Base-by-base conservation (phyloP, 2,888 invertebrate genomes). In the Peribatodes rhomboidaria region DNA sequence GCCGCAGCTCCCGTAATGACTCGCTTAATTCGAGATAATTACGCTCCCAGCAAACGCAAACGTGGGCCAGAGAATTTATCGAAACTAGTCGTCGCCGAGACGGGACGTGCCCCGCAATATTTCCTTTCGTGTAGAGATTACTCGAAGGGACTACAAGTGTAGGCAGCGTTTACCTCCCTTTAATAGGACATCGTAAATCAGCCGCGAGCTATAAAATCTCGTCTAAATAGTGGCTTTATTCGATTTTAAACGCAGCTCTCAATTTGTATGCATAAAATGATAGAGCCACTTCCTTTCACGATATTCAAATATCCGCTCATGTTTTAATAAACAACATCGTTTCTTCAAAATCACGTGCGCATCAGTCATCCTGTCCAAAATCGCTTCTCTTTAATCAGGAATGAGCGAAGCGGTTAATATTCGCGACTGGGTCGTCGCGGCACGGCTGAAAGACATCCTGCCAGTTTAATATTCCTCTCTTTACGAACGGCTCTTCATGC, bases 11-110 rank as follows among this genome's bases (percentile, higher is more conserved):
- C 85, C 83, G 85, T 89, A 90, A 89, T 86, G 87, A 89, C 86
- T 87, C 85, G 87, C 84, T 89, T 88, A 90, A 90, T 90, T 89
- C 85, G 86, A 88, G 84, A 90, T 91, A 91, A 91, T 91, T 88
- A 89, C 83, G 81, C 84, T 85, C 76, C 84, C 79, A 84, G 79
- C 78, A 82, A 85, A 83, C 81, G 80, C 80, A 84, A 86, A 88
- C 85, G 86, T 86, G 83, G 81, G 80, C 83, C 73, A 76, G 72
- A 79, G 80, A 85, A 87, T 86, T 87, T 88, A 88, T 88, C 77
- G 81, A 75, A 80, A 81, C 82, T 78, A 78, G 82, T 81, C 76
- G 63, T 60, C 63, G 61, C 33, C 63, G 67, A 70, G 77, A 79
- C 77, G 71, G 76, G 78, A 78, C 76, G 70, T 74, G 74, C 70